Evolutionary conservation across 2,797 vertebrate species (phyloP).

Genomic region (Petrocephalus schoutedeni): DNA sequence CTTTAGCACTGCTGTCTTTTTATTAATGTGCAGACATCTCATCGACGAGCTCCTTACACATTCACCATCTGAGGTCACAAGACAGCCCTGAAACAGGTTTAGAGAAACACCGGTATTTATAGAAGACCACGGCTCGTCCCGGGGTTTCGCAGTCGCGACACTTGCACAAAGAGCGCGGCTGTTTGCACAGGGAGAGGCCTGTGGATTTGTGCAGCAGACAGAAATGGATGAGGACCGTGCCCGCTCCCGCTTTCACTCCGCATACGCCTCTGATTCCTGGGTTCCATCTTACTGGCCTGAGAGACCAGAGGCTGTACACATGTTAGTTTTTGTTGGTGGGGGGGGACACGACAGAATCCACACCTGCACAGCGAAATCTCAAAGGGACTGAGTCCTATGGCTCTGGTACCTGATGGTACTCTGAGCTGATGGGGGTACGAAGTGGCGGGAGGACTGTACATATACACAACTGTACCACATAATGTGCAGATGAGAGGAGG

Average conservation of each 20-base stretch:
- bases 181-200: background rate
- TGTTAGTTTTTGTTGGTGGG: background rate
- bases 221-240: background rate
- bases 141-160: background rate
- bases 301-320: background rate
- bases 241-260: background rate
- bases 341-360: background rate
- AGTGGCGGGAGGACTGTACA: background rate
- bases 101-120: background rate
- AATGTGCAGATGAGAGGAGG: background rate
- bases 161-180: background rate
- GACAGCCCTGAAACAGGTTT: background rate
- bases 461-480: background rate
- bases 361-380: background rate
- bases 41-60: background rate
- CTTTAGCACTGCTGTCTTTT: background rate
- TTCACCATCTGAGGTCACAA: background rate
- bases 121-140: background rate
- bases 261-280: background rate
- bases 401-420: background rate
- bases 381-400: background rate
- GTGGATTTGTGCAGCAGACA: background rate
- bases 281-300: background rate
- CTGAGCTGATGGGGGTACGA: background rate
- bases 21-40: background rate